Evolutionary conservation across 2,888 invertebrate species (phyloP), one percentile per base, ranked within the genome.

Genomic region (Melipona beecheii): DNA sequence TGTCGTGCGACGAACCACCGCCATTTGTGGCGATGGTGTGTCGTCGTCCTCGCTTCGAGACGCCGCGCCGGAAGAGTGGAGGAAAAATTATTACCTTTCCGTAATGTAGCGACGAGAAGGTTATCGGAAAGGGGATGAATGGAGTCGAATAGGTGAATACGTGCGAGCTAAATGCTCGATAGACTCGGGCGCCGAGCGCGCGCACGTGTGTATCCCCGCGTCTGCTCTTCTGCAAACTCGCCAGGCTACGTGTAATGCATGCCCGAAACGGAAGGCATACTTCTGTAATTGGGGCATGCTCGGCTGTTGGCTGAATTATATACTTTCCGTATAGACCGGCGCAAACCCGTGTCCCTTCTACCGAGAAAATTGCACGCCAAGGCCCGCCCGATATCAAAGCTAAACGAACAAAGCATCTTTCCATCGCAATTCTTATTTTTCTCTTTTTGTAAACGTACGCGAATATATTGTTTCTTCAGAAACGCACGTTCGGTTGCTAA

Each of bases 51-150:
- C 85, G 86, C 82, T 86, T 74, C 87, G 78, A 83, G 78, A 85
- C 24, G 62, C n/a, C 24, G 15, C 80, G 88, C 87, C 83, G 86
- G 84, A 88, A 85, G 74, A 84, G 77, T 84, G 85, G 86, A 89
- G 85, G 86, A 89, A 89, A 87, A 84, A 87, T 87, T 91, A 91
- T 90, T 91, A 87, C 91, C 89, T 86, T 86, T 84, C 86, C 87
- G 87, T 31, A 31, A 85, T 88, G 9, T 2, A 85, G 81, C 85
- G 77, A 76, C 68, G 87, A 87, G 88, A 91, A 89, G 90, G 90
- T 90, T 91, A 91, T 91, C 90, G 84, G 89, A 89, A 88, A 90
- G 87, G 88, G 87, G 86, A 89, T 87, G 90, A 89, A 92, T 90
- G 85, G 87, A 90, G 90, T 87, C 83, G 87, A 88, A 90, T 90